These are phyloP conservation scores for Adelges cooleyi DNA, from an alignment of 1,140 invertebrate species.

Conservation along the genomic window DNA sequence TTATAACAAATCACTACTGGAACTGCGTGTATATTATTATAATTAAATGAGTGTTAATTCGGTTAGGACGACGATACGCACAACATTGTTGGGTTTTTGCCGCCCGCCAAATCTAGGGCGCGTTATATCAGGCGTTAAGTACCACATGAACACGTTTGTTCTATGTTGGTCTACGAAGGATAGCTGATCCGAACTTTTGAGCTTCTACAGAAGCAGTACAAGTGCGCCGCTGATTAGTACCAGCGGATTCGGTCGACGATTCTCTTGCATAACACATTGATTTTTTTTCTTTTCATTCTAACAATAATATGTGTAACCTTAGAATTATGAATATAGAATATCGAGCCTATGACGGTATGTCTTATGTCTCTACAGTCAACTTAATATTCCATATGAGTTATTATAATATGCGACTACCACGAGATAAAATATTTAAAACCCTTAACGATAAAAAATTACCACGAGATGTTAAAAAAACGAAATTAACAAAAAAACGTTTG, in stretches of 20 bases:
- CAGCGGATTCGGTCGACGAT: conserved; percentile 6
- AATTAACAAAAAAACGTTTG: no score
- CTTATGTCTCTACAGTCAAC: no score
- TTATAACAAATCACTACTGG: conserved; percentile 18
- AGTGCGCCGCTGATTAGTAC: conserved; percentile 3
- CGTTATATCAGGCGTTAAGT: background rate
- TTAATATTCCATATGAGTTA: no score
- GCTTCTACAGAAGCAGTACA: conserved; percentile 18
- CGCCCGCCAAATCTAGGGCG: background rate
- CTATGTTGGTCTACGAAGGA: background rate
- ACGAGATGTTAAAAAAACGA: no score
- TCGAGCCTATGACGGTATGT: no score
- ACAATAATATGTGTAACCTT: no score
- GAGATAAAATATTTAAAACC: no score
- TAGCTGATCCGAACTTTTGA: conserved; percentile 10
- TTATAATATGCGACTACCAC: no score
- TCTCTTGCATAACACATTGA: conserved; percentile 24
- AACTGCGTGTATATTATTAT: no score
- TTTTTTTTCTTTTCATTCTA: background rate
- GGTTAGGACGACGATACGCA: background rate
- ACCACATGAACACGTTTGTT: background rate
- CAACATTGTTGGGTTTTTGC: background rate
- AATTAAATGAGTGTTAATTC: conserved; percentile 23
- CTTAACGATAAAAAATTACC: no score
- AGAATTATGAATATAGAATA: no score